Percentiles rank a stretch among this genome's conserved stretches.
phyloP scores from a whole-genome alignment of 2,113 vertebrate species.

The Centropristis striata region DNA sequence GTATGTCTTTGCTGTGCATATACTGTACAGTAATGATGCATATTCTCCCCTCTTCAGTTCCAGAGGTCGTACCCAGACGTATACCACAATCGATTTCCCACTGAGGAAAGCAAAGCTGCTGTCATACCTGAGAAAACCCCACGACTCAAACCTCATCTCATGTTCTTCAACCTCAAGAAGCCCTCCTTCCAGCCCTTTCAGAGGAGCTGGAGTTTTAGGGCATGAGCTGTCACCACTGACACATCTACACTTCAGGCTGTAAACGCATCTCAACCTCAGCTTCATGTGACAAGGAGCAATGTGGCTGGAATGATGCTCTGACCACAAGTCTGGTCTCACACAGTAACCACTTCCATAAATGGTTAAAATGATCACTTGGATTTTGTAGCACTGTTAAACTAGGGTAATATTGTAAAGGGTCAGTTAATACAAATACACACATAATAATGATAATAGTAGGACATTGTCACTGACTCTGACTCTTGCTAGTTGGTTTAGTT shows the following conservation, averaged over 20 bases:
- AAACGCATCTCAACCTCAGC: not conserved
- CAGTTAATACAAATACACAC: not conserved
- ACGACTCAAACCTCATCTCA: constrained; percentile 67
- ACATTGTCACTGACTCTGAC: not conserved
- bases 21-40: not conserved
- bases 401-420: constrained; percentile 1
- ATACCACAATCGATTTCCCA: constrained; percentile 74
- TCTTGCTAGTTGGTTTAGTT: not conserved
- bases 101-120: constrained; percentile 77
- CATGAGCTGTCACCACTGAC: constrained; percentile 38
- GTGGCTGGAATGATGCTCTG: constrained; percentile 1
- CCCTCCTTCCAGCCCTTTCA: constrained; percentile 78
- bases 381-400: constrained; percentile 37
- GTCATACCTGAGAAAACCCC: constrained; percentile 72
- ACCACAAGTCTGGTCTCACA: not conserved
- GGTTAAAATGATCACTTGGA: not conserved
- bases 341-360: constrained; percentile 3
- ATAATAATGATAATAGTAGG: not conserved
- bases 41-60: constrained; percentile 59
- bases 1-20: not conserved
- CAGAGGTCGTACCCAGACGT: constrained; percentile 80
- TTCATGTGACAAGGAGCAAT: not conserved
- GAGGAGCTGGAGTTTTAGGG: constrained; percentile 81
- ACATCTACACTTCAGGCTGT: not conserved
- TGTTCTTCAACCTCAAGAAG: constrained; percentile 75